Percentiles rank a stretch among this genome's conserved stretches.
Evolutionary conservation across 2,113 vertebrate genomes (phyloP).

Genomic region (Donacobius atricapilla): DNA sequence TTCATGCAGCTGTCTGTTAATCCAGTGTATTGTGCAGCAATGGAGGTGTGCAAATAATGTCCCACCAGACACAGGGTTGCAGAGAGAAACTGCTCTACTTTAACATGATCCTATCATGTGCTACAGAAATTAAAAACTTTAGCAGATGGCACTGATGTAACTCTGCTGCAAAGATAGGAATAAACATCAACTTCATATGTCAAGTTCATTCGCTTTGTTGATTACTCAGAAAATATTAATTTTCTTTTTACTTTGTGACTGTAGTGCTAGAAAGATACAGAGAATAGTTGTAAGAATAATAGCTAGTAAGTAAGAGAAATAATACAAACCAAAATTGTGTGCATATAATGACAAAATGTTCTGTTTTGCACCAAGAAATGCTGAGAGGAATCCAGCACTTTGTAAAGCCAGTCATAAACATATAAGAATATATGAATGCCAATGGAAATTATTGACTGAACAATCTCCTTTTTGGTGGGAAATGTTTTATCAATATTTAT

Average conservation of each 20-base stretch:
- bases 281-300: neutral
- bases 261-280: neutral
- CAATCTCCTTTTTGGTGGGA: constrained; percentile 13
- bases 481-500: constrained; percentile 35
- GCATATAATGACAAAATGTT: neutral
- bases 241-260: neutral
- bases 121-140: neutral
- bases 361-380: neutral
- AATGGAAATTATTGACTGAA: constrained; percentile 4
- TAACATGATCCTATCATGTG: neutral
- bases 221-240: neutral
- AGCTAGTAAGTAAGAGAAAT: neutral
- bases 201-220: neutral
- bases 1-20: neutral
- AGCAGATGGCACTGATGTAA: constrained; percentile 11
- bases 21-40: accelerated
- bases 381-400: neutral
- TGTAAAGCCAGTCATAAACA: neutral
- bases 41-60: neutral
- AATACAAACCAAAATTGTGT: neutral
- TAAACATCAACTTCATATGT: neutral
- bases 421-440: neutral
- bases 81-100: neutral
- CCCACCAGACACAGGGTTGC: neutral
- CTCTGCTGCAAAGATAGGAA: neutral